Evolutionary conservation across 2,888 invertebrate genomes (phyloP), one percentile per base, ranked within the genome.

Genomic region (Caenorhabditis sp.): DNA sequence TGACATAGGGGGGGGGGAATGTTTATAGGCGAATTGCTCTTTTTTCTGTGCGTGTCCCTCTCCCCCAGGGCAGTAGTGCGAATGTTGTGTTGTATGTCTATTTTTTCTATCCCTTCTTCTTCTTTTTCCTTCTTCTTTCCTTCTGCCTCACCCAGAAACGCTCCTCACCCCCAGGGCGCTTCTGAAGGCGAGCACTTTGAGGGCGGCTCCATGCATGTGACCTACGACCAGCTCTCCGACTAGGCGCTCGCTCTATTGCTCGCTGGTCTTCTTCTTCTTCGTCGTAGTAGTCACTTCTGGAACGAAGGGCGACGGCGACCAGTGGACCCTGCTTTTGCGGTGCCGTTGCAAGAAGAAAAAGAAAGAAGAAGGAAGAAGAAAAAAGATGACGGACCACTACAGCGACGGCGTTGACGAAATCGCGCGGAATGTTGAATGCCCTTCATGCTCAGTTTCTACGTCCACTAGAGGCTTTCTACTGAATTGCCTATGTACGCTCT

Each of bases 11-110:
- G 70, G 75, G 75, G 69, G 73, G 74, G 82, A 82, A 82, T 82
- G 82, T 82, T 82, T 82, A 82, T 82, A 82, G 80, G 76, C 82
- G 82, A 82, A 82, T 82, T 82, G 82, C 82, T 82, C 82, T 82
- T 82, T 82, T 82, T 82, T 76, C 72, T 82, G 82, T 82, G 63
- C 66, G 74, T 69, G 81, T 81, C 75, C 76, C 70, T 76, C 82
- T 82, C 82, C 81, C 80, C 81, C 81, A 81, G 81, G 81, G 75
- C 64, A 70, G 64, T 75, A 80, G 80, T 73, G 74, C 81, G 81
- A 81, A 74, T 81, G 69, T 75, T 81, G 80, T 80, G 73, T 72
- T 80, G 80, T 72, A 72, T 73, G 72, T 80, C 72, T 80, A 80
- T 81, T 81, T 81, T 75, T 75, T 70, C 81, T 75, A 63, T 75